phyloP scores from a whole-genome alignment of 2,797 vertebrate species.

The Naso thynnoides region DNA sequence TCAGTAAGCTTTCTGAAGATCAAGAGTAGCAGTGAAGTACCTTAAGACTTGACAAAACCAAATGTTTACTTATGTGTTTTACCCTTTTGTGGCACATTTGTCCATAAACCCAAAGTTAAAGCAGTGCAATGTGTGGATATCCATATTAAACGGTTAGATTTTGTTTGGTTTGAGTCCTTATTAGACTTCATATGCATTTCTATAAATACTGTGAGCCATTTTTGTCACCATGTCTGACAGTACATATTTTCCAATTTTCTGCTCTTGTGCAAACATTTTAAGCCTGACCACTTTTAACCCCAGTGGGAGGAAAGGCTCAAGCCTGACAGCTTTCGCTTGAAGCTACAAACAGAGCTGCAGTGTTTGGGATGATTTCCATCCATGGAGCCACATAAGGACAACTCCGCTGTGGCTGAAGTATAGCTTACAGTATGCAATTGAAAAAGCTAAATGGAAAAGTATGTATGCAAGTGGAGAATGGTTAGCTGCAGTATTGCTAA shows the following conservation, averaged over 20 bases:
- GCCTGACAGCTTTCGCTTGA: neutral
- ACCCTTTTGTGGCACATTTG: neutral
- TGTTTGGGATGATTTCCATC: slow-evolving; percentile 11
- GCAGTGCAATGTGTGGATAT: neutral
- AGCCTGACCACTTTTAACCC: neutral
- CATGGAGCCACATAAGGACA: slow-evolving; percentile 20
- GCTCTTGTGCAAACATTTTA: neutral
- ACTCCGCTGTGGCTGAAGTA: slow-evolving; percentile 9
- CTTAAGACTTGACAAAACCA: no score
- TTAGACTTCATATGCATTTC: neutral
- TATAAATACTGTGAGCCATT: neutral
- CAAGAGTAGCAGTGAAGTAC: no score
- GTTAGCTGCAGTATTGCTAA: slow-evolving; percentile 42
- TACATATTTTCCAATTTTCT: neutral
- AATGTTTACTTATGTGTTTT: neutral
- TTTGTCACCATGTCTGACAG: neutral
- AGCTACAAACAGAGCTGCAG: neutral
- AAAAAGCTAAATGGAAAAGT: slow-evolving; percentile 35
- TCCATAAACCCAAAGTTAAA: neutral
- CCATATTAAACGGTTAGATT: neutral
- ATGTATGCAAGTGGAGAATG: slow-evolving; percentile 31
- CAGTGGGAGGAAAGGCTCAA: neutral
- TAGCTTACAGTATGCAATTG: slow-evolving; percentile 8
- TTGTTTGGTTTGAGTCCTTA: neutral
- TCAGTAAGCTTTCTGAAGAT: no score